Percentiles rank a stretch among this genome's conserved stretches.
Evolutionary conservation across 2,888 invertebrate genomes (phyloP).

Genomic region (Dynastes grantii): DNA sequence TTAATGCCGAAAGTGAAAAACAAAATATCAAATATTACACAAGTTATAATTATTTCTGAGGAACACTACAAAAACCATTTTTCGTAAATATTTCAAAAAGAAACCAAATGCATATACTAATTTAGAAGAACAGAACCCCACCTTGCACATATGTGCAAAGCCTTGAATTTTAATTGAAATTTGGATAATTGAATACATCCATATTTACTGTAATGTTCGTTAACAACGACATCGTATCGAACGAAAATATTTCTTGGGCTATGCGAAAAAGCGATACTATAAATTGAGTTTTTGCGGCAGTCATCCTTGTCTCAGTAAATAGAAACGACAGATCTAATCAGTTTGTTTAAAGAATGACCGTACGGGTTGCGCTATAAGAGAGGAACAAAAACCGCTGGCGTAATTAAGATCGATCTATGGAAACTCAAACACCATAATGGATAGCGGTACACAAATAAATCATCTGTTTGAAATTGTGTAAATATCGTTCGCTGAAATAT

Average conservation of each 20-base stretch:
- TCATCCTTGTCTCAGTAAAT: constrained; percentile 1
- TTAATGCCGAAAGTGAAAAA: no score
- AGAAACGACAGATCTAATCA: not conserved
- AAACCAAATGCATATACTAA: no score
- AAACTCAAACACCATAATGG: constrained; percentile 1
- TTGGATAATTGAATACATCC: not conserved
- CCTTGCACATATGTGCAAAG: no score
- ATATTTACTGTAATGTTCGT: constrained; percentile 29
- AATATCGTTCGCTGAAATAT: not conserved
- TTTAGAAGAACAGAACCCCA: no score
- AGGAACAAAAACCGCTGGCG: not conserved
- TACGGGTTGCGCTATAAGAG: not conserved
- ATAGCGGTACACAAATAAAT: not conserved
- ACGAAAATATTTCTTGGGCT: constrained; percentile 9
- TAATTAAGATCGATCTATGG: constrained; percentile 10
- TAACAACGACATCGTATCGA: not conserved
- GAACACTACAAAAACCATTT: no score
- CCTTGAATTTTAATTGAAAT: no score
- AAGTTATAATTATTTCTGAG: no score
- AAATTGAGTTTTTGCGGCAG: constrained; percentile 11
- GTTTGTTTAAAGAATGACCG: not conserved
- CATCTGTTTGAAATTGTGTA: constrained; percentile 6
- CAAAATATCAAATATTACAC: no score
- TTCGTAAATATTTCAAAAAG: no score
- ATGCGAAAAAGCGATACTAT: constrained; percentile 8